Conservation (phyloP, 2,797 vertebrate genomes). For the Cirrhinus molitorella region DNA sequence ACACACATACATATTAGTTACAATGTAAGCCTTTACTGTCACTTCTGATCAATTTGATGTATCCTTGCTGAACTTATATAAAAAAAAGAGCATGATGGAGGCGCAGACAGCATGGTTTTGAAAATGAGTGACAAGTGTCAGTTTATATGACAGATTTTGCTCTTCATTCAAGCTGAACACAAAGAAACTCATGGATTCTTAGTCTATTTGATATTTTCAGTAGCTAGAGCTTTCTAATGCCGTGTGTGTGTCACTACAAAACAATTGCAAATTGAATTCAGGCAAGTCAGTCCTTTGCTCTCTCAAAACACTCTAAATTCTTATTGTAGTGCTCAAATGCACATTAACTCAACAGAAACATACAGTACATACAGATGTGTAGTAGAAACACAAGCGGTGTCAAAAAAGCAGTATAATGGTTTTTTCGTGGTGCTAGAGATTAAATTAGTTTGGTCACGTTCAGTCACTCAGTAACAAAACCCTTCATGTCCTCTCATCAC, state of each 20-base stretch:
- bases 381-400: too few species aligned
- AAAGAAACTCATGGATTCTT: background rate
- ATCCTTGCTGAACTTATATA: too few species aligned
- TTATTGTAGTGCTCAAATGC: background rate
- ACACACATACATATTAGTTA: too few species aligned
- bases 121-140: background rate
- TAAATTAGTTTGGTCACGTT: background rate
- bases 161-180: constrained; percentile 15
- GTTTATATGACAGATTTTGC: background rate
- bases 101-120: background rate
- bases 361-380: too few species aligned
- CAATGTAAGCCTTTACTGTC: too few species aligned
- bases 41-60: too few species aligned
- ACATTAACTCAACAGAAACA: background rate
- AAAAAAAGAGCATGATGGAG: background rate
- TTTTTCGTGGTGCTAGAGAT: background rate
- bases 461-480: constrained; percentile 16
- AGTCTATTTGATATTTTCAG: background rate
- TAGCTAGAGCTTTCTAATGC: background rate
- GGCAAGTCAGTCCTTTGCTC: background rate
- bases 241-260: background rate
- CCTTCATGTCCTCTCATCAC: constrained; percentile 37
- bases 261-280: background rate
- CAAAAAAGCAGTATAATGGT: constrained; percentile 14
- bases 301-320: background rate